phyloP scores from a whole-genome alignment of 2,113 vertebrate species.

The Myiagra hebetior region DNA sequence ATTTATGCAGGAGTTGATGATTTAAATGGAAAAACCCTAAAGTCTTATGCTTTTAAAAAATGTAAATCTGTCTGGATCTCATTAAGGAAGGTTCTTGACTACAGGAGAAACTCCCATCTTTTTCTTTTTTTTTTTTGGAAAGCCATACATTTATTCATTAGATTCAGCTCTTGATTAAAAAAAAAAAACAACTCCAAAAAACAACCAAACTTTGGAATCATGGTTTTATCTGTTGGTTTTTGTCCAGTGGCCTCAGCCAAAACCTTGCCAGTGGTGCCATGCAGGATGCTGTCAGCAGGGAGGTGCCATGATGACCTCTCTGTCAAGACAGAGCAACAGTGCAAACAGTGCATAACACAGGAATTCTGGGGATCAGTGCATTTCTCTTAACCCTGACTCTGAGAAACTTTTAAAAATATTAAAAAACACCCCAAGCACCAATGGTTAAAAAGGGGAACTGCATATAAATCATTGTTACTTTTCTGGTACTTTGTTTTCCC shows the following conservation, averaged over 20 bases:
- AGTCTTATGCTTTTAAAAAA: background rate
- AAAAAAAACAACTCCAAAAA: background rate
- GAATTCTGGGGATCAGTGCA: background rate
- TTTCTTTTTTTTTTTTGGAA: background rate
- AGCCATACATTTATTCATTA: background rate
- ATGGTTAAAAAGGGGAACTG: background rate
- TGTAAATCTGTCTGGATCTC: slow-evolving; percentile 25
- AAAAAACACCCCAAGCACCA: background rate
- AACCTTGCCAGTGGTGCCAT: background rate
- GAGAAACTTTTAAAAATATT: background rate
- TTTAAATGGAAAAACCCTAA: background rate
- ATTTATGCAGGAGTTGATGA: slow-evolving; percentile 29
- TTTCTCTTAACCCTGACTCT: background rate
- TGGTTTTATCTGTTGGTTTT: background rate
- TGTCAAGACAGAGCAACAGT: background rate
- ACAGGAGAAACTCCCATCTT: background rate
- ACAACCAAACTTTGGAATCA: background rate
- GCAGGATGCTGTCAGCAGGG: background rate
- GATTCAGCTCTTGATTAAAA: background rate
- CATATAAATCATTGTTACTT: background rate
- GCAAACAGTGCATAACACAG: background rate
- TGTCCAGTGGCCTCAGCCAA: background rate
- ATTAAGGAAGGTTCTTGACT: slow-evolving; percentile 20
- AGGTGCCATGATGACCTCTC: background rate
- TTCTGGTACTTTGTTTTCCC: background rate